A percentile compares a stretch with the other conserved stretches of the same genome.
Evolutionary conservation across 2,888 invertebrate species (phyloP).

Genomic region (Trissolcus brochymenae): DNA sequence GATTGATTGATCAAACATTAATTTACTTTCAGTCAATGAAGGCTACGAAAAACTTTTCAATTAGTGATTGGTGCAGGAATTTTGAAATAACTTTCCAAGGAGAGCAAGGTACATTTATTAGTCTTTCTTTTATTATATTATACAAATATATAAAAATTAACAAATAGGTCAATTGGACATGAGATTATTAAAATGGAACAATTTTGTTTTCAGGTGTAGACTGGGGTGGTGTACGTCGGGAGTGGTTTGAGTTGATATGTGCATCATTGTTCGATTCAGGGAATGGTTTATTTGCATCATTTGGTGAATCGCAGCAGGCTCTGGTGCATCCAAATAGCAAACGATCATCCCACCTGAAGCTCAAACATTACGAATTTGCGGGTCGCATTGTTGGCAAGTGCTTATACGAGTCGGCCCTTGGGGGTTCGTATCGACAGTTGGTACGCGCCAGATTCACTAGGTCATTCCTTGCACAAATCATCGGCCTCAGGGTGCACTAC

Average conservation of each 20-base stretch:
- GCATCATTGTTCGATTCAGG: conserved; percentile 90
- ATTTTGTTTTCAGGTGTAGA: conserved; percentile 83
- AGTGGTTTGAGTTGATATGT: conserved; percentile 96
- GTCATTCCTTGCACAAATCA: conserved; percentile 95
- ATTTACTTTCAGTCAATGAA: conserved; percentile 82
- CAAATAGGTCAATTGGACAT: too few species aligned
- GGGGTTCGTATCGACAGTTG: conserved; percentile 91
- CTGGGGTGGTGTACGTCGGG: conserved; percentile 94
- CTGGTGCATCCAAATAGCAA: conserved; percentile 92
- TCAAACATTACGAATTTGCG: conserved; percentile 94
- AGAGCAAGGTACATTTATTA: conserved; percentile 86
- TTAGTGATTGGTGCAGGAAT: conserved; percentile 96
- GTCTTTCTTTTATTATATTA: neutral
- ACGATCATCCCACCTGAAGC: conserved; percentile 85
- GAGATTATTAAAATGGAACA: neutral
- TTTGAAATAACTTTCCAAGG: conserved; percentile 95
- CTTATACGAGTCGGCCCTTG: conserved; percentile 93
- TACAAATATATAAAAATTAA: neutral
- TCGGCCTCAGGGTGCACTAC: conserved; percentile 94
- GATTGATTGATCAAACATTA: conserved; percentile 5
- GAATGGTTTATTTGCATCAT: conserved; percentile 88
- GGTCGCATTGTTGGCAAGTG: conserved; percentile 96
- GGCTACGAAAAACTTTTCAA: conserved; percentile 88
- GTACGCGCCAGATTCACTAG: conserved; percentile 93
- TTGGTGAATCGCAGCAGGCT: conserved; percentile 90